Conservation (phyloP, 2,113 vertebrate genomes). For the Cryptomyrus ogoouensis region DNA sequence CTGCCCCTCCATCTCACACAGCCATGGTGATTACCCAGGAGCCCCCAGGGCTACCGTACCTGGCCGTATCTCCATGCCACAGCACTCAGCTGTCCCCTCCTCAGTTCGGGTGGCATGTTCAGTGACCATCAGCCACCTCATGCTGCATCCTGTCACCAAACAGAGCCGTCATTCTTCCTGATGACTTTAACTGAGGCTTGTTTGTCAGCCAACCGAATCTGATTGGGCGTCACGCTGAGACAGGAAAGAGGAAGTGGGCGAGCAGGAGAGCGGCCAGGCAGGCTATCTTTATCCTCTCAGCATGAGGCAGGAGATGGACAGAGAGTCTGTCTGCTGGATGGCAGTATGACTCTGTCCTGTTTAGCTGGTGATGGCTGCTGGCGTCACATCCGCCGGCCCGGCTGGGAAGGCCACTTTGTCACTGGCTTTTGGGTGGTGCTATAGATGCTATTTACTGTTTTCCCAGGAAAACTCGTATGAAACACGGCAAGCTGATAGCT, state of each 20-base stretch:
- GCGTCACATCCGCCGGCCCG: background rate
- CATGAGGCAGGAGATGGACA: background rate
- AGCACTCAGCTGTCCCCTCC: background rate
- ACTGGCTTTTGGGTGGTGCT: background rate
- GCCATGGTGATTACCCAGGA: background rate
- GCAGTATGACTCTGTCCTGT: background rate
- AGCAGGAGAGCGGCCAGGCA: background rate
- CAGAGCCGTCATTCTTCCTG: background rate
- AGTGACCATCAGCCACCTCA: background rate
- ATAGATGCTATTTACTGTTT: background rate
- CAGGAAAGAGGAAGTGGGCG: background rate
- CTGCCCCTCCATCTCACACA: background rate
- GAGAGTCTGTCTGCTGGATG: background rate
- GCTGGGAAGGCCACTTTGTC: background rate
- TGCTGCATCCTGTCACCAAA: background rate
- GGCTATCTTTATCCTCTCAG: background rate
- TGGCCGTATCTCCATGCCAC: background rate
- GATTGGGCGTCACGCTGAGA: background rate
- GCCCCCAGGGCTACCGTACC: background rate
- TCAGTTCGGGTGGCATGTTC: background rate
- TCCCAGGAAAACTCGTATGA: slow-evolving; percentile 2
- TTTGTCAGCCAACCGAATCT: background rate
- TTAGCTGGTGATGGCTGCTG: background rate
- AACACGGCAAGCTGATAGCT: background rate
- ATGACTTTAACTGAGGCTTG: background rate